Base-by-base conservation (phyloP, 2,797 vertebrate genomes). In the Trematomus bernacchii region DNA sequence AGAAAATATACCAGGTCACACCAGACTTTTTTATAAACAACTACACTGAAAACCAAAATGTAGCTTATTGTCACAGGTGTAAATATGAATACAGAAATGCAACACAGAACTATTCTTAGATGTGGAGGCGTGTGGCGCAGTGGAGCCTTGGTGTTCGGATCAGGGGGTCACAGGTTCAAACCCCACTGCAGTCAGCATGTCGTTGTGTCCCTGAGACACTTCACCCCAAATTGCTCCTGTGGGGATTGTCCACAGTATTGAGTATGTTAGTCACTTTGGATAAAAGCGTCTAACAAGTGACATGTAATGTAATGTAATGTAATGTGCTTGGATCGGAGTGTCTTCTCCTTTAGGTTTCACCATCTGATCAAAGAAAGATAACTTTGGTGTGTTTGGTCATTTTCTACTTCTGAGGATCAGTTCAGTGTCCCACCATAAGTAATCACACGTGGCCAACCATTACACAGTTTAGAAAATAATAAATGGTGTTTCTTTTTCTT, bases 331-430 rank as follows among this genome's bases (percentile, higher is more conserved):
- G 23, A 71, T 19, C 3, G 19, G 10, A 37, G 37, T 12, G 13
- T 33, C 52, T 57, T 14, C 59, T 65, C n/a, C 12, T 69, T 23
- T 52, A 21, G 44, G 60, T 66, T 71, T 65, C 51, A 68, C 72
- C 30, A 18, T 72, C 21, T 27, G 13, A 55, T 55, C 51, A 30
- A 53, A 52, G 57, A 33, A 58, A 48, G 65, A 66, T 59, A 0
- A 2, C 50, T 66, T 71, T 57, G 6, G 33, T 23, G 16, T 58
- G 16, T 66, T 66, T 58, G 10, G 0, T 47, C 11, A 42, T 52
- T 57, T 80, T 74, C 48, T 44, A 63, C 47, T 54, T 73, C 48
- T 67, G 66, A 33, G 10, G 15, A 71, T 51, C 43, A 33, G 6
- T 67, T 71, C 30, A 47, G 51, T 77, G 48, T 63, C 43, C 52